Conservation (phyloP, 2,888 invertebrate genomes). For the Neelides folsomi region DNA sequence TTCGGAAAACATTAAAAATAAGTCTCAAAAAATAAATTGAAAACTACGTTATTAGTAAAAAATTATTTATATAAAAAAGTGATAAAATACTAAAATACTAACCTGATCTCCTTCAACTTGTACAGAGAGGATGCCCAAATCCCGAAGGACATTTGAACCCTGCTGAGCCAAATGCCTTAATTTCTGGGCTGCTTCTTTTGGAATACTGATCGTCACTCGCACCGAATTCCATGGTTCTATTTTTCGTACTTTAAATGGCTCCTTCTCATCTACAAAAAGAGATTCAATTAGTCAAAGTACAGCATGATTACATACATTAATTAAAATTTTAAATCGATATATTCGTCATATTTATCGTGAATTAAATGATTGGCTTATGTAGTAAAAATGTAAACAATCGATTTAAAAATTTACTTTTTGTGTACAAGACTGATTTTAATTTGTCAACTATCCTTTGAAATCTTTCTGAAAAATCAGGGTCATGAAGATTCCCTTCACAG, state of each 20-base stretch:
- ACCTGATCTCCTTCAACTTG: constrained; percentile 57
- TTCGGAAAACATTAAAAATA: constrained; percentile 7
- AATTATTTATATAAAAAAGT: neutral
- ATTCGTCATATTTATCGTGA: no score
- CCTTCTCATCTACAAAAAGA: constrained; percentile 11
- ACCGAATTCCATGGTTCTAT: constrained; percentile 98
- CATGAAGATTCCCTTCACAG: constrained; percentile 78
- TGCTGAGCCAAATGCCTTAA: constrained; percentile 82
- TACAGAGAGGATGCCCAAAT: constrained; percentile 86
- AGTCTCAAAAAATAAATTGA: neutral
- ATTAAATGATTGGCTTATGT: no score
- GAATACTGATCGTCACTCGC: constrained; percentile 92
- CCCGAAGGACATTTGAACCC: constrained; percentile 73
- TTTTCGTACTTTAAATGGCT: constrained; percentile 52
- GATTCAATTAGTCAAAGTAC: neutral
- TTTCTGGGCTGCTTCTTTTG: constrained; percentile 84
- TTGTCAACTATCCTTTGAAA: constrained; percentile 63
- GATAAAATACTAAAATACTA: constrained; percentile 5
- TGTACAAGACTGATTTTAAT: constrained; percentile 62
- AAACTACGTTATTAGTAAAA: no score
- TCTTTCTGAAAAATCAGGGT: constrained; percentile 70
- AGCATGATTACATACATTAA: no score
- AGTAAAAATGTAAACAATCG: neutral
- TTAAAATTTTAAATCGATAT: no score
- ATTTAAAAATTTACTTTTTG: constrained; percentile 46